Evolutionary conservation across 2,888 invertebrate genomes (phyloP), one percentile per base, ranked within the genome.

Genomic region (Pristionchus mayeri): DNA sequence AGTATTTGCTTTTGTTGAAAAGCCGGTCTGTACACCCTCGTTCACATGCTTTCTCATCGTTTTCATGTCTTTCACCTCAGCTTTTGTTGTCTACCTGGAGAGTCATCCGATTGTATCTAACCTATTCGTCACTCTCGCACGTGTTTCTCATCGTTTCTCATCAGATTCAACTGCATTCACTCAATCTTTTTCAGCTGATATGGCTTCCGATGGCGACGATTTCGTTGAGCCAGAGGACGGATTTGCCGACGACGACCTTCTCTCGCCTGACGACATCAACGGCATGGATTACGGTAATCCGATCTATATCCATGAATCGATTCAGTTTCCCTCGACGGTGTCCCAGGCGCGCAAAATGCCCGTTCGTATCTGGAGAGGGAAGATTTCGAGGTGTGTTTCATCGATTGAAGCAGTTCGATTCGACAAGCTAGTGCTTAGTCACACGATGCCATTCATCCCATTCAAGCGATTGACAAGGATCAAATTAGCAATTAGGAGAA

Each of bases 171-270:
- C 27, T 48, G 24, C 30, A 48, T 75, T 75, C 48, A 48, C 37
- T 67, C 67, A 3, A 44, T 71, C 21, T 18, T 40, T 71, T 40
- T 21, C 13, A 71, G 71, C 37, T 71, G 44, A n/a, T n/a, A 80
- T 80, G 80, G 80, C 80, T 57, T 54, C 80, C 3, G 63, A 48
- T 34, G 57, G 57, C 30, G 76, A 78, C 76, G 91, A 89, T 34
- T 92, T 92, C 67, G 89, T 88, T n/a, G 92, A 92, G 63, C 89
- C 88, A 16, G 90, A 89, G 27, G 92, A 92, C 80, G 91, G 91
- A 24, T 92, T 92, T 84, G 92, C 91, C 21, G 92, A 92, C 83
- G 92, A 92, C 85, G 92, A 92, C 85, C 86, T 92, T 18, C 85
- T 92, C 11, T 89, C 91, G 6, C 88, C 91, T 6, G 89, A 88